phyloP scores from a whole-genome alignment of 2,113 vertebrate genomes.

The Bubo bubo region DNA sequence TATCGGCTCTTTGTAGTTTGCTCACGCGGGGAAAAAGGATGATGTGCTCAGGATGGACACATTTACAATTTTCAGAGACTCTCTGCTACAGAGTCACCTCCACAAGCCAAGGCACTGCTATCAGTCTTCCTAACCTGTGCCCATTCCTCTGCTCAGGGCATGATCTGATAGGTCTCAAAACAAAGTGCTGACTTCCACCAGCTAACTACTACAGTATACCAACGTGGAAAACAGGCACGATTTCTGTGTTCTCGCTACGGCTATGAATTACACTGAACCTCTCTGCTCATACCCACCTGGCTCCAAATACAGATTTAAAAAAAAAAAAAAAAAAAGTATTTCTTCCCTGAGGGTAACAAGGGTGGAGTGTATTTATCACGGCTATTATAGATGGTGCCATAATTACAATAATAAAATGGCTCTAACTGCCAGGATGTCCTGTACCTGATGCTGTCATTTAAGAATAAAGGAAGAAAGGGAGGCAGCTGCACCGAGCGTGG shows the following conservation, averaged over 20 bases:
- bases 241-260: not conserved
- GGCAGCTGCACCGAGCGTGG: not conserved
- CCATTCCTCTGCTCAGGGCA: not conserved
- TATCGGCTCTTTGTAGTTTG: not conserved
- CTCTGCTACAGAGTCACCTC: not conserved
- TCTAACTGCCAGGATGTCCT: conserved; percentile 57
- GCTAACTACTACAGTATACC: not conserved
- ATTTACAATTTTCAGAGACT: not conserved
- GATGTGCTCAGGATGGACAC: not conserved
- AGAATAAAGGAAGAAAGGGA: conserved; percentile 44
- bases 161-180: not conserved
- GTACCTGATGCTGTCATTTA: conserved; percentile 53
- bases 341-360: conserved; percentile 45
- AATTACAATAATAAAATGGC: conserved; percentile 64
- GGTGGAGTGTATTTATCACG: conserved; percentile 60
- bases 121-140: not conserved
- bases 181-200: not conserved
- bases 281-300: conserved; percentile 36
- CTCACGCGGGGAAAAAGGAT: not conserved
- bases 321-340: not conserved
- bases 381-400: conserved; percentile 43
- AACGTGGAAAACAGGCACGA: not conserved
- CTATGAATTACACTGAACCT: conserved; percentile 15
- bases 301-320: not conserved
- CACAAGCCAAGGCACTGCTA: not conserved